A percentile compares a stretch with the other conserved stretches of the same genome.
Conservation (phyloP, 37 sponge, comb jelly and placozoan genomes). For the Amphimedon queenslandica region DNA sequence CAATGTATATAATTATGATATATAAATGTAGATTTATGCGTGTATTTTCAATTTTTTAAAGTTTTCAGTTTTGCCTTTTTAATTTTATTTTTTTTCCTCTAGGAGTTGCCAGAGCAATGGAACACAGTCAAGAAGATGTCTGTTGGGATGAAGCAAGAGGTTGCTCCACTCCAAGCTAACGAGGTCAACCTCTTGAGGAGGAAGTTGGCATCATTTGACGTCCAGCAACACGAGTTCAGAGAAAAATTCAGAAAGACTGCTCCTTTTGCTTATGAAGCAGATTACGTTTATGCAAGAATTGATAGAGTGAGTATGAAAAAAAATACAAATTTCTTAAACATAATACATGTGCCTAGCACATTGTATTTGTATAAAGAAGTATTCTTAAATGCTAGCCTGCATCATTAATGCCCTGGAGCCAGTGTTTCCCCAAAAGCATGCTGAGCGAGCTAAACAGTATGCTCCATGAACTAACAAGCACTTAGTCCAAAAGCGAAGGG, state of each 20-base stretch:
- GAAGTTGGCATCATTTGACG: slow-evolving; percentile 88
- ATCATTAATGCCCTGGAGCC: too few relatives aligned
- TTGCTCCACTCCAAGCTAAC: slow-evolving; percentile 92
- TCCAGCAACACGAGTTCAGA: slow-evolving; percentile 94
- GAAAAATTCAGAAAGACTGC: slow-evolving; percentile 91
- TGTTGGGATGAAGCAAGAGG: slow-evolving; percentile 88
- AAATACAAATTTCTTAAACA: background rate
- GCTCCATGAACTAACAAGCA: too few relatives aligned
- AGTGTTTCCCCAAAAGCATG: too few relatives aligned
- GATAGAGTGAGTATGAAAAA: slow-evolving; percentile 55
- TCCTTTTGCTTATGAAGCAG: slow-evolving; percentile 75
- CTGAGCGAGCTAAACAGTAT: too few relatives aligned
- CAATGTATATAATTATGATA: background rate
- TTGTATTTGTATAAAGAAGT: too few relatives aligned
- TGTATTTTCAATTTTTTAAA: too few relatives aligned
- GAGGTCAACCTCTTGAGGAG: slow-evolving; percentile 90
- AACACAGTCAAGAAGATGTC: slow-evolving; percentile 89
- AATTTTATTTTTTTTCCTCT: too few relatives aligned
- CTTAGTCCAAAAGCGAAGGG: too few relatives aligned
- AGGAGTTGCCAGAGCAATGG: slow-evolving; percentile 99
- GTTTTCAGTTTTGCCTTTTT: too few relatives aligned
- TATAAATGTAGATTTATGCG: background rate
- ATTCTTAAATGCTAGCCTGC: too few relatives aligned
- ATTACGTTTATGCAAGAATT: slow-evolving; percentile 61
- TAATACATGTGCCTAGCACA: background rate